Evolutionary conservation across 2,797 vertebrate species (phyloP).

Genomic region (Parauchenoglanis punctatus): DNA sequence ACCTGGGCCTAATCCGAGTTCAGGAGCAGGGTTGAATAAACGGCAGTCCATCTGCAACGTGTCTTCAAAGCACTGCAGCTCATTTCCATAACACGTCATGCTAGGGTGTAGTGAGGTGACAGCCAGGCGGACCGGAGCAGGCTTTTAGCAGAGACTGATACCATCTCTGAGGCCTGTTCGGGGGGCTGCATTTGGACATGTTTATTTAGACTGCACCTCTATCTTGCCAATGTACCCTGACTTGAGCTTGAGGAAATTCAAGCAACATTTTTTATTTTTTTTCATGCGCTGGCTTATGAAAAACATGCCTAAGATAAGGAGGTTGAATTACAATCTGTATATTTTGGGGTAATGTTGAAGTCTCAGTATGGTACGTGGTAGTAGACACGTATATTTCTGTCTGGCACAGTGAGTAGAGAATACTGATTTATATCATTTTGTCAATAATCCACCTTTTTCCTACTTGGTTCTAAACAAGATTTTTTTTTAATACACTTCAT

Average conservation of each 20-base stretch:
- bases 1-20: slow-evolving; percentile 59
- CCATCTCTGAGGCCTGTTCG: slow-evolving; percentile 43
- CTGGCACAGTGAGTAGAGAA: background rate
- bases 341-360: background rate
- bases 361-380: background rate
- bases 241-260: slow-evolving; percentile 35
- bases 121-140: slow-evolving; percentile 17
- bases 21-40: slow-evolving; percentile 17
- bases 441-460: background rate
- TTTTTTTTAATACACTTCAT: background rate
- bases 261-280: slow-evolving; percentile 15
- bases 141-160: slow-evolving; percentile 45
- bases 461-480: background rate
- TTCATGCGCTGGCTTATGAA: slow-evolving; percentile 11
- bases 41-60: slow-evolving; percentile 23
- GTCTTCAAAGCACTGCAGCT: slow-evolving; percentile 43
- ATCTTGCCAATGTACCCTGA: slow-evolving; percentile 37
- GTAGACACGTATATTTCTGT: background rate
- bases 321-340: background rate
- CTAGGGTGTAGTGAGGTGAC: slow-evolving; percentile 44
- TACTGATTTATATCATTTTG: slow-evolving; percentile 4
- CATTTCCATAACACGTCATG: slow-evolving; percentile 41
- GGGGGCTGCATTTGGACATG: slow-evolving; percentile 32
- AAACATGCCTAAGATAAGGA: slow-evolving; percentile 34
- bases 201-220: slow-evolving; percentile 42